phyloP scores from a whole-genome alignment of 1,140 invertebrate genomes.

The Andrena cerasifolii region DNA sequence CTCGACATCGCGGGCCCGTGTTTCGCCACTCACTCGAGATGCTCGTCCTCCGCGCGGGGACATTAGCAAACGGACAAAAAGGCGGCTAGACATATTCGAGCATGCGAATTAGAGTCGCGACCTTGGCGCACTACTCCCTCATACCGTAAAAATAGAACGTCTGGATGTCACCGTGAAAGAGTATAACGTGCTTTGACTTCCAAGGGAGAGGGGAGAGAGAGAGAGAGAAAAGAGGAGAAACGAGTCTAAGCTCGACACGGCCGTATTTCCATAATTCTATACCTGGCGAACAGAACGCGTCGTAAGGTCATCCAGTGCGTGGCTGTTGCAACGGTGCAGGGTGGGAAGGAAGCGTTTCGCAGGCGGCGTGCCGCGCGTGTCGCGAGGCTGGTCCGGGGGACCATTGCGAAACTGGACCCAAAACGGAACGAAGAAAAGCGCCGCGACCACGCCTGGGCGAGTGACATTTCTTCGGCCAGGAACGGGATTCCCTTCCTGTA shows the following conservation, averaged over 20 bases:
- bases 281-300: background rate
- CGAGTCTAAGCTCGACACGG: background rate
- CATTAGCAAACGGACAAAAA: constrained; percentile 16
- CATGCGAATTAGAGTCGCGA: constrained; percentile 43
- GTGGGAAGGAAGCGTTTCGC: background rate
- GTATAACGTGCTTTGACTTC: constrained; percentile 45
- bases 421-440: background rate
- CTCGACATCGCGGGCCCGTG: background rate
- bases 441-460: no score
- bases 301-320: constrained; percentile 39
- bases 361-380: constrained; percentile 15
- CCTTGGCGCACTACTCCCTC: constrained; percentile 27
- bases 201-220: constrained; percentile 8
- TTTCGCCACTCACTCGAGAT: constrained; percentile 14
- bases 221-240: no score
- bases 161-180: constrained; percentile 8
- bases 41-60: background rate
- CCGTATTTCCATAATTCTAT: constrained; percentile 55
- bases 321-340: constrained; percentile 23
- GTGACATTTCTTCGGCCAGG: background rate
- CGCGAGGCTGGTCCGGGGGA: background rate
- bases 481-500: constrained; percentile 30
- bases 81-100: constrained; percentile 17
- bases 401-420: constrained; percentile 16
- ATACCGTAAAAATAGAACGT: constrained; percentile 52